Percentiles rank a stretch among this genome's conserved stretches.
These are phyloP conservation scores for Melanotaenia parkinsoni DNA, from an alignment of 2,797 vertebrate genomes.

Conservation along the genomic window DNA sequence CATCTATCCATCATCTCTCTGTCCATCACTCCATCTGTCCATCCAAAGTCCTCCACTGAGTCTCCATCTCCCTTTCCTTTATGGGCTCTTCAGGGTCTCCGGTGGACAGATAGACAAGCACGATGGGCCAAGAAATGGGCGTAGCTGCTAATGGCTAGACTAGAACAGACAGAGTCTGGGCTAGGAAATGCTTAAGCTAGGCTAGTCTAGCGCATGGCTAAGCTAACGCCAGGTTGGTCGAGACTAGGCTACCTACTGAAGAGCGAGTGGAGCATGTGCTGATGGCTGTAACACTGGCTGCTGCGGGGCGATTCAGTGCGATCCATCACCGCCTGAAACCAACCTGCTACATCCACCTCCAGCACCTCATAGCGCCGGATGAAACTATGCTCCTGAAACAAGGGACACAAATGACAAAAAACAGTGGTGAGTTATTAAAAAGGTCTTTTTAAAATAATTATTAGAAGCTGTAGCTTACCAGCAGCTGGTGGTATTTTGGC, in stretches of 20 bases:
- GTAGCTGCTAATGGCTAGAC: constrained; percentile 67
- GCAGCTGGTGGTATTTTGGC: constrained; percentile 98
- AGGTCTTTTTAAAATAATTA: background rate
- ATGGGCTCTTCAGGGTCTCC: constrained; percentile 53
- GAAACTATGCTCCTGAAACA: constrained; percentile 90
- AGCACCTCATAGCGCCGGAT: constrained; percentile 92
- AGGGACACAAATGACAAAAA: background rate
- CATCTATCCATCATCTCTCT: constrained; percentile 54
- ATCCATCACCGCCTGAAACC: constrained; percentile 97
- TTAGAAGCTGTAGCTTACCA: constrained; percentile 82
- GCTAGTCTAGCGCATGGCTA: constrained; percentile 59
- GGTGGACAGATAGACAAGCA: constrained; percentile 58
- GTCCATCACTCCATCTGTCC: constrained; percentile 52
- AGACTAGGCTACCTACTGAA: constrained; percentile 92
- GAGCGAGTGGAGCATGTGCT: constrained; percentile 93
- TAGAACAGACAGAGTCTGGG: constrained; percentile 62
- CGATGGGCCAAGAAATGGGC: constrained; percentile 51
- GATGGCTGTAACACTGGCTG: constrained; percentile 92
- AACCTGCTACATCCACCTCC: constrained; percentile 94
- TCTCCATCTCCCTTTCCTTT: constrained; percentile 28
- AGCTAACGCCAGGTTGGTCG: constrained; percentile 41
- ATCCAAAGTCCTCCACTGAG: constrained; percentile 49
- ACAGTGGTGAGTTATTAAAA: background rate
- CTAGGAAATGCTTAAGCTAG: constrained; percentile 65
- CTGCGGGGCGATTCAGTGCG: constrained; percentile 94